These are phyloP conservation scores for Branchellion lobata DNA, from an alignment of 2,888 invertebrate species.

Conservation along the genomic window DNA sequence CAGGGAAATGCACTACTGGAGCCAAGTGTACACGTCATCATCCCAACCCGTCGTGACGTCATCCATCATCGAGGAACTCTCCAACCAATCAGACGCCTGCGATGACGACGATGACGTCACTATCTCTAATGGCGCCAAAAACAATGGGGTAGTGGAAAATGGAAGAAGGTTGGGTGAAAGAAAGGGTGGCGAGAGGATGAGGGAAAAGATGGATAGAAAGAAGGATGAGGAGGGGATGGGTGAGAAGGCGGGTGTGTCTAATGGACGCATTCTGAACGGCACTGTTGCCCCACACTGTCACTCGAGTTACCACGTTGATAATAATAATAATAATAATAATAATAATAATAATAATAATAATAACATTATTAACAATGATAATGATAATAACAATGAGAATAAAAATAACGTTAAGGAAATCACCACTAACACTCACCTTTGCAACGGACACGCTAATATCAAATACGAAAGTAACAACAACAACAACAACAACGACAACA, in stretches of 20 bases:
- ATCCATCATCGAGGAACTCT: neutral
- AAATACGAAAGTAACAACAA: no score
- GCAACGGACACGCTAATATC: no score
- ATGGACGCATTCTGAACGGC: no score
- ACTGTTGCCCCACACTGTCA: no score
- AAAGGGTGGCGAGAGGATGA: neutral
- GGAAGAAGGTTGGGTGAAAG: neutral
- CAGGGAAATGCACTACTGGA: conserved; percentile 80
- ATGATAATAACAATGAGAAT: no score
- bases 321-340: no score
- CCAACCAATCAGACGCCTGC: conserved; percentile 4
- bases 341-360: no score
- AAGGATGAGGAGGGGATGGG: neutral
- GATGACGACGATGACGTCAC: conserved; percentile 32
- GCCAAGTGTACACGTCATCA: conserved; percentile 76
- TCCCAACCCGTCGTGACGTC: conserved; percentile 29
- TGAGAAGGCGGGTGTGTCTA: neutral
- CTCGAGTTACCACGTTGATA: no score
- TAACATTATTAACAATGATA: no score
- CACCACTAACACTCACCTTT: no score
- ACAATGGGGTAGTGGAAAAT: neutral
- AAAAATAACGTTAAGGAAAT: no score
- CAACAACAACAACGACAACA: no score
- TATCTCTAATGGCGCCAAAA: neutral
- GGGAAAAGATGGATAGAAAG: neutral